A percentile compares a stretch with the other conserved stretches of the same genome.
Conservation (phyloP, 1,140 invertebrate genomes). For the Lucilia sericata region DNA sequence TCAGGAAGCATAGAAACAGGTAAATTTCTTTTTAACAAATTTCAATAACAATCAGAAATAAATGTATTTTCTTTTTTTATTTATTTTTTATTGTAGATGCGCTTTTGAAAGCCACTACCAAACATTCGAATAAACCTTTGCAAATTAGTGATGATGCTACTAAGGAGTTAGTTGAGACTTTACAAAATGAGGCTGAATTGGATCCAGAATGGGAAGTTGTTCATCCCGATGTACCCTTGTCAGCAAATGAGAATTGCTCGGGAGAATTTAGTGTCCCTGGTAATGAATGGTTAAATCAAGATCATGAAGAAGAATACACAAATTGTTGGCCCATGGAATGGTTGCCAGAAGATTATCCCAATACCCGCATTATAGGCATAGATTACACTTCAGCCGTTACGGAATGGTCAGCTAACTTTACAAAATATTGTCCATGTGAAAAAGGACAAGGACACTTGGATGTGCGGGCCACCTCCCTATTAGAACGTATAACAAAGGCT, state of each 20-base stretch:
- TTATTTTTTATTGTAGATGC: neutral
- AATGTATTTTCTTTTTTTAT: neutral
- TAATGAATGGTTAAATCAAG: constrained; percentile 64
- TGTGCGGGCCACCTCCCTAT: constrained; percentile 73
- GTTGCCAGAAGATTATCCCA: constrained; percentile 75
- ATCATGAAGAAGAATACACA: constrained; percentile 68
- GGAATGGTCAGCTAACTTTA: constrained; percentile 65
- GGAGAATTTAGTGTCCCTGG: constrained; percentile 63
- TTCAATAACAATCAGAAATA: too few species aligned
- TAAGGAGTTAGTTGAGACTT: constrained; percentile 62
- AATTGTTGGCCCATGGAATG: constrained; percentile 85
- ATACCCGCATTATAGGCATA: constrained; percentile 64
- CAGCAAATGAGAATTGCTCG: constrained; percentile 55
- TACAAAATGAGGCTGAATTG: constrained; percentile 58
- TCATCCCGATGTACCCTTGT: constrained; percentile 63
- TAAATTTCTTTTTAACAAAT: neutral
- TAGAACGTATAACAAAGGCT: constrained; percentile 73
- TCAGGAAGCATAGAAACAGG: neutral
- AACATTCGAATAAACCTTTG: constrained; percentile 49
- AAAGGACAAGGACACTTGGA: constrained; percentile 70
- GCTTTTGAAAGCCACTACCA: constrained; percentile 41
- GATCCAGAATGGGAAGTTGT: constrained; percentile 66
- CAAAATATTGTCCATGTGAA: constrained; percentile 68
- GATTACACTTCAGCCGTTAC: constrained; percentile 66
- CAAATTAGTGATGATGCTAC: constrained; percentile 64